Conservation (phyloP, 1,140 invertebrate species). For the Mactra quadrangularis region DNA sequence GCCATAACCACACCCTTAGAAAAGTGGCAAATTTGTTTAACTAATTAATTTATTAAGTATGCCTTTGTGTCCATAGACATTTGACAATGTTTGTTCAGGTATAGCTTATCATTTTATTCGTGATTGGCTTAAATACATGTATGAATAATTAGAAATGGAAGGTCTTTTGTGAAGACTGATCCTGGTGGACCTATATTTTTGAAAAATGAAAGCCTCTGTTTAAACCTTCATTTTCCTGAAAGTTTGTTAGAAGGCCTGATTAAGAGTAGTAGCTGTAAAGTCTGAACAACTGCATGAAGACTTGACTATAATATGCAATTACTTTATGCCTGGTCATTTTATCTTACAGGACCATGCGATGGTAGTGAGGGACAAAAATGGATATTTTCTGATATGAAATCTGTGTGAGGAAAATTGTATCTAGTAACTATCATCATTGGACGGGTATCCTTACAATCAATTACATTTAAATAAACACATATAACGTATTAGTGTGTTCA, state of each 20-base stretch:
- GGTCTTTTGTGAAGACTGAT: neutral
- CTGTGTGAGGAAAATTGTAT: conserved; percentile 66
- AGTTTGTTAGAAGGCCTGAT: neutral
- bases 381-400: conserved; percentile 77
- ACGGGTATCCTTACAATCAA: too few relatives aligned
- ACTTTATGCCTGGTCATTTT: neutral
- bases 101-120: too few relatives aligned
- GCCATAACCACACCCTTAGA: too few relatives aligned
- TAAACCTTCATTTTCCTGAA: neutral
- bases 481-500: too few relatives aligned
- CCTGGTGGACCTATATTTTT: neutral
- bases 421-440: too few relatives aligned
- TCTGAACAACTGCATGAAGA: neutral
- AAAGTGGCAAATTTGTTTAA: too few relatives aligned
- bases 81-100: too few relatives aligned
- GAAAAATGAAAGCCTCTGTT: neutral
- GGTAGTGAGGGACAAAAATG: conserved; percentile 71
- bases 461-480: too few relatives aligned
- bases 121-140: too few relatives aligned
- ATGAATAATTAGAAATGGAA: too few relatives aligned
- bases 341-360: conserved; percentile 64
- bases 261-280: neutral
- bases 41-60: too few relatives aligned
- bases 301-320: neutral
- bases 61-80: too few relatives aligned